Conservation (phyloP, 2,797 vertebrate genomes). For the Falco naumanni region DNA sequence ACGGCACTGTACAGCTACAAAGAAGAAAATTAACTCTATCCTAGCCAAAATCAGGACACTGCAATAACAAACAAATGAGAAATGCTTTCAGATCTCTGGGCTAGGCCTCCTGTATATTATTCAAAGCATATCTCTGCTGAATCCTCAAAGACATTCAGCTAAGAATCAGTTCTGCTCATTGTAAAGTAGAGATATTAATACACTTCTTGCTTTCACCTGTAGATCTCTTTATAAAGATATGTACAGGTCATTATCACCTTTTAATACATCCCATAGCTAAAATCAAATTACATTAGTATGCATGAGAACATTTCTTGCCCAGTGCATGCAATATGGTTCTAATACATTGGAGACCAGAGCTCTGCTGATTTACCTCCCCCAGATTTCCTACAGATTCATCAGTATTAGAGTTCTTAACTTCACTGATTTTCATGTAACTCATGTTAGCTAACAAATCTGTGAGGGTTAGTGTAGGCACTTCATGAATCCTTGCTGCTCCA, state of each 20-base stretch:
- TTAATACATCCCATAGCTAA: conserved; percentile 45
- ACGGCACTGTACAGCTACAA: not conserved
- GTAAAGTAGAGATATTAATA: conserved; percentile 15
- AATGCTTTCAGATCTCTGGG: not conserved
- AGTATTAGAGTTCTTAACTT: conserved; percentile 13
- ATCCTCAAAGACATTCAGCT: not conserved
- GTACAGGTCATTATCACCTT: conserved; percentile 11
- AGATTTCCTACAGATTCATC: conserved; percentile 13
- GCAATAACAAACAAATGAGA: not conserved
- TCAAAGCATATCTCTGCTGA: not conserved
- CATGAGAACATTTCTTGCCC: not conserved
- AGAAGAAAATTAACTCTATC: not conserved
- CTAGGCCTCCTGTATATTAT: not conserved
- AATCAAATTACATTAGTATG: conserved; percentile 33
- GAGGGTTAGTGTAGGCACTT: not conserved
- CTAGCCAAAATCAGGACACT: too few species aligned
- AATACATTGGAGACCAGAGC: not conserved
- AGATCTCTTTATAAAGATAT: conserved; percentile 45
- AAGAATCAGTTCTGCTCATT: not conserved
- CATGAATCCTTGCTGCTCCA: not conserved
- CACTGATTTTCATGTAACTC: conserved; percentile 23
- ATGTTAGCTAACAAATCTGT: not conserved
- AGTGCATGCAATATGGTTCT: not conserved
- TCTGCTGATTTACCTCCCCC: conserved; percentile 18
- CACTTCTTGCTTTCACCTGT: conserved; percentile 22